Evolutionary conservation across 30 jellyfish, hydroid and myxozoan species (phyloP), one percentile per base, ranked within the genome.

Genomic region (Calvadosia cruxmelitensis): DNA sequence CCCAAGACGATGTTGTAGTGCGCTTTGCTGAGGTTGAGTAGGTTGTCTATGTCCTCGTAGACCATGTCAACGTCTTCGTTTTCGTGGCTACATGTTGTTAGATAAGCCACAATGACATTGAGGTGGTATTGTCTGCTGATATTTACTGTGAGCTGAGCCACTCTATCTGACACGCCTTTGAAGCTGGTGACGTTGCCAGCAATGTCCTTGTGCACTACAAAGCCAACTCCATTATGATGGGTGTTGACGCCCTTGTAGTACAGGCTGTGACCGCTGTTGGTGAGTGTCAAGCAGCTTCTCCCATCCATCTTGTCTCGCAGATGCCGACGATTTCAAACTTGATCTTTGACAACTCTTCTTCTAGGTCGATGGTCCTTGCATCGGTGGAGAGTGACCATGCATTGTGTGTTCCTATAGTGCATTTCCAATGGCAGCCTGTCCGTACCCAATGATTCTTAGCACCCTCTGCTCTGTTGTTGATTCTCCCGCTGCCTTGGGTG

Each of bases 81-180:
- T 61, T 70, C 66, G 80, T 75, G 85, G 33, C 72, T 63, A 3
- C 71, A 63, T 30, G 84, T 64, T 63, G 79, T n/a, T n/a, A 63
- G 78, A 76, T 76, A 76, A 64, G 51, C 79, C 53, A 64, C 67
- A 29, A 76, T 50, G 63, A 76, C 78, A 64, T 75, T 69, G 23
- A 75, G 72, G 16, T 75, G 85, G 78, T 75, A 75, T n/a, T 32
- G 64, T 57, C 78, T 75, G 74, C 65, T 75, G 50, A 75, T 70
- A 27, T 64, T 63, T 48, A 75, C 33, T 75, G 85, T 75, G 48
- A 73, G 77, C 52, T 76, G 34, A 24, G 84, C 23, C 77, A 62
- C 77, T 61, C 76, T 73, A 77, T 68, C 33, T 67, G 50, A 53
- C 49, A 31, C 77, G 30, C 77, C 84, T 61, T 73, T 68, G 52